phyloP scores from a whole-genome alignment of 2,888 invertebrate species.

The Epicampocera succincta region DNA sequence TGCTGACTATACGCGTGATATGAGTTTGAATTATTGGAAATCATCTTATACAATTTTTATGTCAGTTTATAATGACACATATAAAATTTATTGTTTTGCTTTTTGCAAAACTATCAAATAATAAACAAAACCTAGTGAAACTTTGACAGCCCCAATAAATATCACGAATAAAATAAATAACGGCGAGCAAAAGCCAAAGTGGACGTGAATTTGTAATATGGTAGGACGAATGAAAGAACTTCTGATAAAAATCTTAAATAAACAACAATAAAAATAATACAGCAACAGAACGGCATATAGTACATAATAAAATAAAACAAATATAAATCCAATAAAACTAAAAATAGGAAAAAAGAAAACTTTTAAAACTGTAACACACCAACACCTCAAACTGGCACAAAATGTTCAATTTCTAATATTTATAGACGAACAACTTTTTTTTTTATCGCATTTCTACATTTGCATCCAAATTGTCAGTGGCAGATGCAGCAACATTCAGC shows the following conservation, averaged over 20 bases:
- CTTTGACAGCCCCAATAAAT: constrained; percentile 50
- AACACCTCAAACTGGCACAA: neutral
- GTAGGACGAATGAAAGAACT: constrained; percentile 26
- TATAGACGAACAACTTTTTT: constrained; percentile 10
- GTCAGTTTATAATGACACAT: neutral
- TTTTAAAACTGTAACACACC: neutral
- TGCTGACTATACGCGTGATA: no score
- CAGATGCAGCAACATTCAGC: no score
- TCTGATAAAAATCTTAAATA: constrained; percentile 63
- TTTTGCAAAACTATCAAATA: constrained; percentile 44
- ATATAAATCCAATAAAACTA: constrained; percentile 70
- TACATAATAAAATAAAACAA: constrained; percentile 37
- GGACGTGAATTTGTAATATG: constrained; percentile 20
- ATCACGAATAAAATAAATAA: constrained; percentile 38
- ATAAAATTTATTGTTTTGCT: neutral
- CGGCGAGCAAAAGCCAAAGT: constrained; percentile 18
- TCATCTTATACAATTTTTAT: neutral
- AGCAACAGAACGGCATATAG: no score
- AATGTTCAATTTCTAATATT: constrained; percentile 12
- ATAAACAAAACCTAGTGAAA: constrained; percentile 21
- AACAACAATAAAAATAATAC: constrained; percentile 54
- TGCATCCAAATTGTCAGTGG: constrained; percentile 35
- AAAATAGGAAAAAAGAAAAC: constrained; percentile 66
- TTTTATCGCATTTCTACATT: constrained; percentile 1
- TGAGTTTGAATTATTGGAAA: neutral